Percentiles rank a stretch among this genome's conserved stretches.
Conservation (phyloP, 1,140 invertebrate genomes). For the Pseudomyrmex gracilis region DNA sequence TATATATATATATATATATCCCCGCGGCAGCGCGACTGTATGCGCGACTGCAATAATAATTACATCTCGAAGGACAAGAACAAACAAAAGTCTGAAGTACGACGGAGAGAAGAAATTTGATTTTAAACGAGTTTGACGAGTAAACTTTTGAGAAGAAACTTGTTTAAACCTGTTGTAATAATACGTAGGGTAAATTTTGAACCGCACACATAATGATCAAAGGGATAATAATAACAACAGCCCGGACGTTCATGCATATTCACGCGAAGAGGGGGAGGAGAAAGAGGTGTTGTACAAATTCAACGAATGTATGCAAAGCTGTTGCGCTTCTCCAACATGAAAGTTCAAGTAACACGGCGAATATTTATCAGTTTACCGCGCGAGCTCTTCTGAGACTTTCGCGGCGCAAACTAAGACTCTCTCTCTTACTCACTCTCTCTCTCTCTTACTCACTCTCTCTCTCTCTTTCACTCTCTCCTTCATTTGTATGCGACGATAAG, state of each 20-base stretch:
- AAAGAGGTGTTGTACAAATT: conserved; percentile 34
- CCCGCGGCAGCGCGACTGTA: no score
- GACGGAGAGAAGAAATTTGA: no score
- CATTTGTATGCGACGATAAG: neutral
- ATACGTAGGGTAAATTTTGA: neutral
- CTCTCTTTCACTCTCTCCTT: neutral
- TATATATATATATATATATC: neutral
- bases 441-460: no score
- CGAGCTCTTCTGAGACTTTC: conserved; percentile 6
- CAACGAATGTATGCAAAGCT: conserved; percentile 42
- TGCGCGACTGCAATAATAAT: neutral
- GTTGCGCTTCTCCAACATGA: conserved; percentile 19
- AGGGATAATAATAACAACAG: neutral
- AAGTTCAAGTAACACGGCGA: conserved; percentile 49
- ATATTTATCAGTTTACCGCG: conserved; percentile 45
- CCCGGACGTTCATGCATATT: conserved; percentile 33
- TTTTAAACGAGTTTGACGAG: no score
- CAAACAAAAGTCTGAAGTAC: no score
- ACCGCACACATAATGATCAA: conserved; percentile 14
- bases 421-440: no score
- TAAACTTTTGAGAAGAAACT: neutral
- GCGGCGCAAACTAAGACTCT: neutral
- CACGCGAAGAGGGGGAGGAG: neutral
- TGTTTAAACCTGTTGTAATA: conserved; percentile 1
- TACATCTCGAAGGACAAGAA: neutral